Evolutionary conservation across 1,140 invertebrate genomes (phyloP), one percentile per base, ranked within the genome.

Genomic region (Laupala kohalensis): DNA sequence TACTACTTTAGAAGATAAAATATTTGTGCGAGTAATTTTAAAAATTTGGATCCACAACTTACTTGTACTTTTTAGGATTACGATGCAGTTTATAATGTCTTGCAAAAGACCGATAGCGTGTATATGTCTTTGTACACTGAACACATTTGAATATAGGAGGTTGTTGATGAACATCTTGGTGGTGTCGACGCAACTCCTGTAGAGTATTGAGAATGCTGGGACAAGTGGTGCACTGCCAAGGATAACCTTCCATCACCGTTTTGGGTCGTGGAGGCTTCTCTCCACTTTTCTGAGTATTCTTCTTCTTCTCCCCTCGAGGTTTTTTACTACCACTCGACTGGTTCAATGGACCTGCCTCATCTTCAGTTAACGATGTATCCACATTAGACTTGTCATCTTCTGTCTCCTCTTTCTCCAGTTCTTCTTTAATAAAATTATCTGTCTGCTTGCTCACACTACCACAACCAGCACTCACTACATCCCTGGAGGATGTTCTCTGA

Each of bases 81-180:
- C 82, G 80, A 75, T 87, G 86, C 53, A 81, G 78, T 74, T 83
- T 83, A 0, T 85, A 83, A 74, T 86, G 85, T 1, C 81, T 81
- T 24, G 86, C 76, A 74, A 86, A 86, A 37, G 83, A 83, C 73
- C 82, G 82, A 77, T 86, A 86, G 74, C 86, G 84, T 66, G 83
- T 81, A 73, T 85, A 87, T 19, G 85, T 80, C 78, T 87, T 87
- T 65, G 81, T 81, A 72, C 86, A 87, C 74, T 85, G 81, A 24
- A 83, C 81, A 75, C 86, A 87, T 76, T 84, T 82, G 74, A 83
- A 87, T 73, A 83, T 83, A 4, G 84, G 79, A 37, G 80, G 78
- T 74, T 84, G 82, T 76, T 83, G 84, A 75, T 86, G 85, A 64
- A 82, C 78, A 37, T 75, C 80, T 75, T 81, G 76, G 73, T 83